Evolutionary conservation across 2,113 vertebrate species (phyloP).

Genomic region (Erythrolamprus reginae): DNA sequence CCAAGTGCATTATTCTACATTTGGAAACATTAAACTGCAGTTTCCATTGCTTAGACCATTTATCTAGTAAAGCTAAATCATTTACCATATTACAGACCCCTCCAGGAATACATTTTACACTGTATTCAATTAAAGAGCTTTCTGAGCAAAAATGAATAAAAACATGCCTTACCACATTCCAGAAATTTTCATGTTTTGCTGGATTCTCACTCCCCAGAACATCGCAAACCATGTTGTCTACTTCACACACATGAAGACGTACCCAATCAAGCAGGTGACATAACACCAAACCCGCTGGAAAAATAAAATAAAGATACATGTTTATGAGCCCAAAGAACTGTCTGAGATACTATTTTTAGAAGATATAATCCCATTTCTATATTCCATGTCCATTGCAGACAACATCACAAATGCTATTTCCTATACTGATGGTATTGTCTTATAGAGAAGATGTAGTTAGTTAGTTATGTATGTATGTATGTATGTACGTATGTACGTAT

Average conservation of each 20-base stretch:
- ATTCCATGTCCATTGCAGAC: neutral
- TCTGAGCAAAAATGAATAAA: neutral
- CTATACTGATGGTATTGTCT: neutral
- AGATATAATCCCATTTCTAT: neutral
- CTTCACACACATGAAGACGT: constrained; percentile 85
- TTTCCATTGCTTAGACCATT: too few relatives aligned
- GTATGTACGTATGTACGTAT: too few relatives aligned
- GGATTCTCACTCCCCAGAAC: constrained; percentile 89
- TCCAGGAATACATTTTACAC: neutral
- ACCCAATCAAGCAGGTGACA: constrained; percentile 94
- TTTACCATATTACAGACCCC: too few relatives aligned
- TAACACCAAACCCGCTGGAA: constrained; percentile 82
- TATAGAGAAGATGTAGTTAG: neutral
- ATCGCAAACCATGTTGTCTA: constrained; percentile 81
- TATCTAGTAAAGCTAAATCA: too few relatives aligned
- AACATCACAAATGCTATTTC: neutral
- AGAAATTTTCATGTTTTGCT: constrained; percentile 80
- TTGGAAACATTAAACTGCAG: too few relatives aligned
- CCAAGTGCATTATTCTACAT: too few relatives aligned
- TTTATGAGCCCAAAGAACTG: neutral
- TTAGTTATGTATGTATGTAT: too few relatives aligned
- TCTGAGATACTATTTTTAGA: neutral
- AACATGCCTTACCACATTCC: constrained; percentile 78
- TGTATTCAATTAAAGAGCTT: neutral
- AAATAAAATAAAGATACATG: constrained; percentile 1